Conservation (phyloP, 2,113 vertebrate genomes). For the Scopus umbretta region DNA sequence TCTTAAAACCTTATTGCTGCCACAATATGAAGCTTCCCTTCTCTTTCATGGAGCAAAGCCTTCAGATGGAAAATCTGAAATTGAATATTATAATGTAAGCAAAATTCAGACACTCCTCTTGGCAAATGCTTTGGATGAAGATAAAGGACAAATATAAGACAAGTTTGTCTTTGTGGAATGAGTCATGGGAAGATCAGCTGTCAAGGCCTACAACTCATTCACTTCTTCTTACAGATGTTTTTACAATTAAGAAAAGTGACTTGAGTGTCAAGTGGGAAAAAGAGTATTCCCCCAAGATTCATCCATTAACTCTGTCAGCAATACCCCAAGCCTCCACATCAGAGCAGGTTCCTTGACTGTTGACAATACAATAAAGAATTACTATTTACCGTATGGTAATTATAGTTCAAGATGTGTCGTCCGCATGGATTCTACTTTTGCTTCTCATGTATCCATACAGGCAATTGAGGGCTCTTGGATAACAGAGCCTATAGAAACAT, state of each 20-base stretch:
- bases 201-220: constrained; percentile 52
- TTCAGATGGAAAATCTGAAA: constrained; percentile 11
- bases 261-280: constrained; percentile 43
- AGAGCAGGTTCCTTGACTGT: constrained; percentile 35
- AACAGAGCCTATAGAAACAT: background rate
- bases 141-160: constrained; percentile 28
- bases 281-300: constrained; percentile 25
- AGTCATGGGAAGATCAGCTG: constrained; percentile 40
- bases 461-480: background rate
- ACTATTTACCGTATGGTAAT: constrained; percentile 38
- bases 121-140: constrained; percentile 7
- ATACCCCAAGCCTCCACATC: constrained; percentile 18
- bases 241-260: constrained; percentile 49
- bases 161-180: constrained; percentile 37
- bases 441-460: background rate
- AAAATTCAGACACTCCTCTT: constrained; percentile 16
- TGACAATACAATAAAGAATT: constrained; percentile 53
- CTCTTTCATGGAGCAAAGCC: background rate
- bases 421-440: constrained; percentile 31
- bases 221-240: constrained; percentile 51
- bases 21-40: background rate
- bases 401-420: constrained; percentile 53
- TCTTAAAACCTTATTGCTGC: background rate
- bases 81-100: background rate
- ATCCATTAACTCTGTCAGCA: constrained; percentile 50